Percentiles rank a stretch among this genome's conserved stretches.
These are phyloP conservation scores for Sphenodon punctatus DNA, from an alignment of 2,797 vertebrate species.

Conservation along the genomic window DNA sequence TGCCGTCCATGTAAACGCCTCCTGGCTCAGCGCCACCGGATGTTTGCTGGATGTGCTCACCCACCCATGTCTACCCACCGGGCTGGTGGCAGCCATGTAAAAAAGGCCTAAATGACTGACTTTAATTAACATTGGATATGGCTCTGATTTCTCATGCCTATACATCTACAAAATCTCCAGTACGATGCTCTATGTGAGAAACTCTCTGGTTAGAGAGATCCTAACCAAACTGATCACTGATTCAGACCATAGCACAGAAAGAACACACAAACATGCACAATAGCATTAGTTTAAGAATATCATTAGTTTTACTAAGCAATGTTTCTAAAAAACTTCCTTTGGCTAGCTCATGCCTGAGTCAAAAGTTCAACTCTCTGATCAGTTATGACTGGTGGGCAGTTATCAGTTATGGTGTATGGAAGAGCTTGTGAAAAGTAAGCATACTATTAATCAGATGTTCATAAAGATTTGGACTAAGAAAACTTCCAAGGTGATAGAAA, in stretches of 20 bases:
- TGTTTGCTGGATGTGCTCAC: too few relatives aligned
- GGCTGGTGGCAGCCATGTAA: too few relatives aligned
- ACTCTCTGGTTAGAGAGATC: background rate
- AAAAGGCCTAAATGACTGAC: too few relatives aligned
- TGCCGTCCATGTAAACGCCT: too few relatives aligned
- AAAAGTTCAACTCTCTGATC: conserved; percentile 20
- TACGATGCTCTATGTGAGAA: too few relatives aligned
- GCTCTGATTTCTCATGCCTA: background rate
- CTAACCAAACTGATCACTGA: background rate
- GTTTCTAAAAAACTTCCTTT: background rate
- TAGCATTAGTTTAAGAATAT: too few relatives aligned
- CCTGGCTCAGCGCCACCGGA: too few relatives aligned
- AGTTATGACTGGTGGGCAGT: too few relatives aligned
- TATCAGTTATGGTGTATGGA: background rate
- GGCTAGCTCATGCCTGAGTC: too few relatives aligned
- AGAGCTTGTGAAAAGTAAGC: background rate
- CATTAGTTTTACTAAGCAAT: background rate
- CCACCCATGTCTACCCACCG: too few relatives aligned
- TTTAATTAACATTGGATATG: too few relatives aligned
- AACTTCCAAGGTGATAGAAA: background rate
- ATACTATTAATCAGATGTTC: background rate
- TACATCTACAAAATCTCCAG: too few relatives aligned
- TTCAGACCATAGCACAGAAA: background rate
- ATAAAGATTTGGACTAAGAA: background rate
- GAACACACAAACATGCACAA: background rate